Evolutionary conservation across 1,140 invertebrate species (phyloP).

Genomic region (Zaprionus camerounensis): DNA sequence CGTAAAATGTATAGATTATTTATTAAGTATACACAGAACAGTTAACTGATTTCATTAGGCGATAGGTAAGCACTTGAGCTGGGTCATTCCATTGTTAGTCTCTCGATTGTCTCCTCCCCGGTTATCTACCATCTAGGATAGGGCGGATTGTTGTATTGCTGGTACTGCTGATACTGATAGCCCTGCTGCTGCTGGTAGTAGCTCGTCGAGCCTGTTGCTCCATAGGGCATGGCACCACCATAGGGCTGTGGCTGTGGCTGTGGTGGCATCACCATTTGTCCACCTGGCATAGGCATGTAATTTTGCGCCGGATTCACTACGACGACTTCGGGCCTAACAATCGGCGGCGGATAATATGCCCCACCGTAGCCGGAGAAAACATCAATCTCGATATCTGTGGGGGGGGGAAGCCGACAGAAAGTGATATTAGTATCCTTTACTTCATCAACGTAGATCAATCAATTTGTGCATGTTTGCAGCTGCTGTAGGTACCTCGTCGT

Average conservation of each 20-base stretch:
- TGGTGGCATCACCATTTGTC: slow-evolving; percentile 48
- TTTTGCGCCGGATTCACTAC: slow-evolving; percentile 57
- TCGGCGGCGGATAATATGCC: slow-evolving; percentile 64
- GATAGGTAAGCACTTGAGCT: background rate
- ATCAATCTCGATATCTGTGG: slow-evolving; percentile 76
- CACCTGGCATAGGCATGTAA: slow-evolving; percentile 47
- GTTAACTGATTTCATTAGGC: slow-evolving; percentile 13
- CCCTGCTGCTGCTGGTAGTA: slow-evolving; percentile 69
- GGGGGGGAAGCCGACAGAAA: background rate
- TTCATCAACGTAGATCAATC: background rate
- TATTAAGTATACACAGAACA: slow-evolving; percentile 17
- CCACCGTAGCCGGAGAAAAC: slow-evolving; percentile 74
- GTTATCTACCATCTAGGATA: slow-evolving; percentile 59
- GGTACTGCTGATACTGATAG: slow-evolving; percentile 64
- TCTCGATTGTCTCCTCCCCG: background rate
- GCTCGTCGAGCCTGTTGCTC: slow-evolving; percentile 34
- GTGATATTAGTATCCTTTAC: background rate
- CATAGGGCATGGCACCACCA: slow-evolving; percentile 42
- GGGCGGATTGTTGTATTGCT: slow-evolving; percentile 53
- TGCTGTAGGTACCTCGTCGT: background rate
- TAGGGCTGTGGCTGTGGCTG: slow-evolving; percentile 55
- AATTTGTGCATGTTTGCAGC: background rate
- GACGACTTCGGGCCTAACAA: slow-evolving; percentile 68
- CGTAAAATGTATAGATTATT: slow-evolving; percentile 19
- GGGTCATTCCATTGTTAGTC: background rate